Evolutionary conservation across 53 echinoderm and acorn worm genomes (phyloP).

Genomic region (Mesocentrotus franciscanus): DNA sequence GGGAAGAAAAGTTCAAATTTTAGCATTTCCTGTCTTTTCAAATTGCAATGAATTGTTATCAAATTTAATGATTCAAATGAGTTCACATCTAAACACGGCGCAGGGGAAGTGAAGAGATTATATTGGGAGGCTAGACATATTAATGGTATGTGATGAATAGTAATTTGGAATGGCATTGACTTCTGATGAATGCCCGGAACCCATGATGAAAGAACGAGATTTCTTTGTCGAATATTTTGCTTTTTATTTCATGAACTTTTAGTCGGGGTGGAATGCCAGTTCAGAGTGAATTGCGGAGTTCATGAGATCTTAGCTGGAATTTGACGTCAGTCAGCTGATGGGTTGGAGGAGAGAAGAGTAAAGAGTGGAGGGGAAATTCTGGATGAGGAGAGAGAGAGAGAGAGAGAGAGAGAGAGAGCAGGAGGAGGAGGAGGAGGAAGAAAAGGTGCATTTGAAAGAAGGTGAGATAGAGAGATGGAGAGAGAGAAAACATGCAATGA

Average conservation of each 20-base stretch:
- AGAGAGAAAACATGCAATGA: background rate
- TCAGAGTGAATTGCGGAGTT: slow-evolving; percentile 4
- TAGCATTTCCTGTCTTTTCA: slow-evolving; percentile 41
- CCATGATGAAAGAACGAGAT: background rate
- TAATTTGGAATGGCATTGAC: slow-evolving; percentile 38
- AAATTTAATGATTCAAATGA: slow-evolving; percentile 29
- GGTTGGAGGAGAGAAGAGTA: background rate
- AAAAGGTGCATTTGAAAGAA: background rate
- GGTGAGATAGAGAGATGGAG: background rate
- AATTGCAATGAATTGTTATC: background rate
- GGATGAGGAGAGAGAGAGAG: background rate
- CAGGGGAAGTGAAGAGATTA: background rate
- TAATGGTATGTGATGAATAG: background rate
- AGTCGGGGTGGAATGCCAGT: background rate
- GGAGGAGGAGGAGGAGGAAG: background rate
- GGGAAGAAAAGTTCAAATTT: slow-evolving; percentile 1
- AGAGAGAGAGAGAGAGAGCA: background rate
- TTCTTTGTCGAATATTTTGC: slow-evolving; percentile 20
- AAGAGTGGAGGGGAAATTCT: background rate
- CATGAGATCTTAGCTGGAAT: background rate
- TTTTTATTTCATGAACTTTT: slow-evolving; percentile 11
- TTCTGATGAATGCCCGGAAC: background rate
- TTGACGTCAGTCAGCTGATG: background rate
- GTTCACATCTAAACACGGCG: background rate
- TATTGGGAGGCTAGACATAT: background rate